Evolutionary conservation across 2,113 vertebrate species (phyloP), one percentile per base, ranked within the genome.

Genomic region (Cromileptes altivelis): DNA sequence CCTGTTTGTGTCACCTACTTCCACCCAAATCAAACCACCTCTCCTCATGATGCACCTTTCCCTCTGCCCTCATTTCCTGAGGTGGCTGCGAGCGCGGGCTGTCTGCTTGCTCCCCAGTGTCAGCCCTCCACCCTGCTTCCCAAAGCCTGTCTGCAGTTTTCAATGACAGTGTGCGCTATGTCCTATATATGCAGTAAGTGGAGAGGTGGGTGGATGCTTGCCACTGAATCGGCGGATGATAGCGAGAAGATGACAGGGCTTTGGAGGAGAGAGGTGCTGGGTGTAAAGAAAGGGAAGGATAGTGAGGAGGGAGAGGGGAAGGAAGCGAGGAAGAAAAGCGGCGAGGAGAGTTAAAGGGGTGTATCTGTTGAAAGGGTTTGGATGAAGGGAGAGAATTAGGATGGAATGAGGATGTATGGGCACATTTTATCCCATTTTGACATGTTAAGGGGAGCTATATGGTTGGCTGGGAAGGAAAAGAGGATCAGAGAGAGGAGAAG

Each of bases 171-270:
- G 67, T 70, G 79, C 10, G 63, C 80, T 57, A 82, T 88, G 88
- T 91, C 85, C 90, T 92, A 89, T 88, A 90, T 91, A 84, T 84
- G 86, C 88, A 83, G 83, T 92, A 90, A 92, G 90, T 92, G 92
- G 88, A 90, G 86, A 87, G 84, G 91, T 90, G 93, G 92, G 93
- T 85, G 91, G 93, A 88, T 86, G 84, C 86, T 87, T 90, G 86
- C 88, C 84, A 83, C 82, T 49, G 85, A 91, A 89, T 85, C 40
- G 75, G 72, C 23, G 76, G 82, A 87, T 89, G 91, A 88, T 85
- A 82, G 90, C 61, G 30, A 88, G 78, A 82, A 85, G 88, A 92
- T 91, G 89, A 90, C 93, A 91, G 86, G 80, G 87, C 83, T 90
- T 91, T 56, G 69, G 78, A 85, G 73, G 81, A 90, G 75, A 82